Evolutionary conservation across 2,888 invertebrate species (phyloP).

Genomic region (Zygaena filipendulae): DNA sequence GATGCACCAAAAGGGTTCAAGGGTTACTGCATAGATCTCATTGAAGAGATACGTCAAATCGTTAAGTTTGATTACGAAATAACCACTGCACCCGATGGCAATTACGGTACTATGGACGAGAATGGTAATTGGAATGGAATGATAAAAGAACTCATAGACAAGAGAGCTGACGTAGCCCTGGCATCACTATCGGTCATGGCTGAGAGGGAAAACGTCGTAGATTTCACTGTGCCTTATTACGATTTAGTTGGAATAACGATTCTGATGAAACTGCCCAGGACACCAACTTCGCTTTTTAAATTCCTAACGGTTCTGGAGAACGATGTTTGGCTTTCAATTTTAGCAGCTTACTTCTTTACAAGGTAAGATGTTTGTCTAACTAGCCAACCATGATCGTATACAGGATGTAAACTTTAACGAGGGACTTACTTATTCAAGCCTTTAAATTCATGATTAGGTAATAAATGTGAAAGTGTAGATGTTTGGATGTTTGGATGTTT

Average conservation of each 20-base stretch:
- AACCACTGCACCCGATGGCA: constrained; percentile 79
- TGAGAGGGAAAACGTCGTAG: constrained; percentile 95
- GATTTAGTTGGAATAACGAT: constrained; percentile 98
- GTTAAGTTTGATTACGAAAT: constrained; percentile 94
- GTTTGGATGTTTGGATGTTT: too few species aligned
- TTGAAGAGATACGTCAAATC: constrained; percentile 85
- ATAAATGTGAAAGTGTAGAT: too few species aligned
- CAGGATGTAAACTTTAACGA: too few species aligned
- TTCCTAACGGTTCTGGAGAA: constrained; percentile 96
- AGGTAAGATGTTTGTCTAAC: constrained; percentile 73
- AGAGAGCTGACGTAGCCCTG: constrained; percentile 92
- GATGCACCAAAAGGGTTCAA: constrained; percentile 73
- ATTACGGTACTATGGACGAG: constrained; percentile 91
- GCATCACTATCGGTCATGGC: constrained; percentile 97
- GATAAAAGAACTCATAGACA: constrained; percentile 82
- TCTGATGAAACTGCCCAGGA: constrained; percentile 90
- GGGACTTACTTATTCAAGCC: neutral
- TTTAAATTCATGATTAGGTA: neutral
- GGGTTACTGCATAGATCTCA: constrained; percentile 96
- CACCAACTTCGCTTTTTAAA: constrained; percentile 93
- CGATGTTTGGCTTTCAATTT: constrained; percentile 96
- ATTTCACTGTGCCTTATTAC: constrained; percentile 98
- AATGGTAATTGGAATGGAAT: constrained; percentile 88
- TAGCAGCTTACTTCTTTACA: constrained; percentile 95
- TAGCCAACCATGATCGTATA: constrained; percentile 22